Evolutionary conservation across 2,888 invertebrate genomes (phyloP).

Genomic region (Drosophila gaucha): DNA sequence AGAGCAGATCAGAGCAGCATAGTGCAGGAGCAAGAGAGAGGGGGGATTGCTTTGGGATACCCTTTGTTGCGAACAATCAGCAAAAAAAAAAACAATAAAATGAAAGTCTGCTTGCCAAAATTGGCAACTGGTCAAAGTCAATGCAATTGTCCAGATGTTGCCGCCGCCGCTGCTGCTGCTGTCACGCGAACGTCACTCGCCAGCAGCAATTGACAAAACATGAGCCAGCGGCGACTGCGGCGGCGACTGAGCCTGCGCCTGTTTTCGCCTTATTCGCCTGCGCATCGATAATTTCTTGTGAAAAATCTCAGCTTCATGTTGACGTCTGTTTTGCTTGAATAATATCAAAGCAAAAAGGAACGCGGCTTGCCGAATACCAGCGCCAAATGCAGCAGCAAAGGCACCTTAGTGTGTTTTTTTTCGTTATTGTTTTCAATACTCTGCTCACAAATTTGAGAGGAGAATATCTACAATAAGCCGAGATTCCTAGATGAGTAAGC

Average conservation of each 20-base stretch:
- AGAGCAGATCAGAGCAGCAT: not conserved
- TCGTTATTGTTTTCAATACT: conserved; percentile 3
- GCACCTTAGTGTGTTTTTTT: conserved; percentile 8
- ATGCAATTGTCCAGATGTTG: conserved; percentile 52
- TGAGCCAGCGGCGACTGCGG: conserved; percentile 42
- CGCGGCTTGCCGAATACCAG: conserved; percentile 63
- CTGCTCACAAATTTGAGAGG: not conserved
- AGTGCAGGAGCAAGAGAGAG: not conserved
- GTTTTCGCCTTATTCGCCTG: conserved; percentile 60
- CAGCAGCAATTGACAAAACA: conserved; percentile 61
- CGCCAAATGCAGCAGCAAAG: conserved; percentile 64
- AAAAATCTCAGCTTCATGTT: conserved; percentile 75
- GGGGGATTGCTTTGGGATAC: conserved; percentile 27
- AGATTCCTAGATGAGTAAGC: not conserved
- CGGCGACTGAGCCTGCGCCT: conserved; percentile 44
- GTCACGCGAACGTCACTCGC: conserved; percentile 73
- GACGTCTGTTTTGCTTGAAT: conserved; percentile 50
- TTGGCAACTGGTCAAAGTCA: conserved; percentile 79
- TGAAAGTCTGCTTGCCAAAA: conserved; percentile 83
- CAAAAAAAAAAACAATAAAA: conserved; percentile 70
- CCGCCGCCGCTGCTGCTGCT: conserved; percentile 56
- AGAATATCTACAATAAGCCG: not conserved
- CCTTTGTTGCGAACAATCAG: conserved; percentile 42
- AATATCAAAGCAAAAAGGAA: conserved; percentile 66
- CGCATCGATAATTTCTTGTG: conserved; percentile 74